phyloP scores from a whole-genome alignment of 2,888 invertebrate genomes.

The Strigamia maritima region DNA sequence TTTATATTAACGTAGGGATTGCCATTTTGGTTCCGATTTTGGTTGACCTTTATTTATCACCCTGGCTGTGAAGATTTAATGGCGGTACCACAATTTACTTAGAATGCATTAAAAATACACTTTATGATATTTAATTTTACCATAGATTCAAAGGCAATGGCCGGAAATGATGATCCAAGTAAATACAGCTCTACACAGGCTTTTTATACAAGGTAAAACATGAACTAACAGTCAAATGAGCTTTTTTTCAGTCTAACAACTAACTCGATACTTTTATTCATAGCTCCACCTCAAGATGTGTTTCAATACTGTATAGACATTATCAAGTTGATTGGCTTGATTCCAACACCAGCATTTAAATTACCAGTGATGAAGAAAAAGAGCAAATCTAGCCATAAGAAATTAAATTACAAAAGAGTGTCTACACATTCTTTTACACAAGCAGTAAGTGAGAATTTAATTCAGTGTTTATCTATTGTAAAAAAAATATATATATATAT shows the following conservation, averaged over 20 bases:
- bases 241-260: neutral
- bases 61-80: neutral
- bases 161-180: neutral
- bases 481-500: neutral
- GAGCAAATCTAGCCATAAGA: neutral
- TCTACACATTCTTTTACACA: neutral
- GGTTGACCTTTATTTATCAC: neutral
- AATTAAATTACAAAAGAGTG: neutral
- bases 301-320: neutral
- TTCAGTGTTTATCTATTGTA: neutral
- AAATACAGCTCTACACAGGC: neutral
- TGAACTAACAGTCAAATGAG: neutral
- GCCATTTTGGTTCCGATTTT: conserved; percentile 13
- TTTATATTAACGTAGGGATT: neutral
- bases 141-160: neutral
- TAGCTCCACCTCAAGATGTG: neutral
- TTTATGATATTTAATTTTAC: neutral
- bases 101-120: neutral
- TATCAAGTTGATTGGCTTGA: neutral
- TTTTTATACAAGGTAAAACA: conserved; percentile 13
- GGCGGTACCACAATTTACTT: neutral
- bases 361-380: neutral
- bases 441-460: neutral
- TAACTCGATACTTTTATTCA: neutral
- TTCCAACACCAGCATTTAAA: neutral